Evolutionary conservation across 2,113 vertebrate species (phyloP), one percentile per base, ranked within the genome.

Genomic region (Oryctolagus cuniculus): DNA sequence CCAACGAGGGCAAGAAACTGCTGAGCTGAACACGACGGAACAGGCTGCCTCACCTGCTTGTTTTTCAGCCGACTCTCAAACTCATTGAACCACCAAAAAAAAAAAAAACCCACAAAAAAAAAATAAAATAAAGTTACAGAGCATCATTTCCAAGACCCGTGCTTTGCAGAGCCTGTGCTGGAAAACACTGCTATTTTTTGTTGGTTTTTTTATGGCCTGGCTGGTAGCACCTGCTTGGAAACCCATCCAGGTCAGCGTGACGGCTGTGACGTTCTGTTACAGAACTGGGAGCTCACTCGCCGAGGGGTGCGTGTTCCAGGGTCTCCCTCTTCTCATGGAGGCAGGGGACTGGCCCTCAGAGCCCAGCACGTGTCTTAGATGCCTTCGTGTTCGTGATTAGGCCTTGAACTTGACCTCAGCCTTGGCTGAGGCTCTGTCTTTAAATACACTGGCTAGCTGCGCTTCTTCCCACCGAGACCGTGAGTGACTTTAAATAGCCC

Each of bases 161-260:
- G 13, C 38, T 64, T 84, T 72, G 25, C 7, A 6, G 22, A 77
- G 66, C 66, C 53, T 4, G 0, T 22, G 89, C 91, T 87, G 21
- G 36, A 81, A 93, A 90, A 67, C 19, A 25, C 6, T 12, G 16
- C 5, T 89, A 5, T 70, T 51, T 88, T 94, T 91, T 61, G 36
- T 19, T 49, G 13, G 34, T 4, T 3, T 79, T 79, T 93, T 91
- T 58, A 81, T 13, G 24, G 83, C 84, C 72, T 94, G 36, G 83
- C 70, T 63, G 29, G 24, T 89, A 74, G 82, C 84, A 81, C 87
- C 90, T 91, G 69, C 49, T 34, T 85, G 89, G 84, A 87, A 87
- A 91, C 25, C 61, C 72, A 86, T 89, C 64, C 79, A 70, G 69
- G 63, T 7, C 61, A 44, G 13, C 66, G 44, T 75, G 51, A 77